These are phyloP conservation scores for Selenia dentaria DNA, from an alignment of 2,888 invertebrate genomes.

Conservation along the genomic window DNA sequence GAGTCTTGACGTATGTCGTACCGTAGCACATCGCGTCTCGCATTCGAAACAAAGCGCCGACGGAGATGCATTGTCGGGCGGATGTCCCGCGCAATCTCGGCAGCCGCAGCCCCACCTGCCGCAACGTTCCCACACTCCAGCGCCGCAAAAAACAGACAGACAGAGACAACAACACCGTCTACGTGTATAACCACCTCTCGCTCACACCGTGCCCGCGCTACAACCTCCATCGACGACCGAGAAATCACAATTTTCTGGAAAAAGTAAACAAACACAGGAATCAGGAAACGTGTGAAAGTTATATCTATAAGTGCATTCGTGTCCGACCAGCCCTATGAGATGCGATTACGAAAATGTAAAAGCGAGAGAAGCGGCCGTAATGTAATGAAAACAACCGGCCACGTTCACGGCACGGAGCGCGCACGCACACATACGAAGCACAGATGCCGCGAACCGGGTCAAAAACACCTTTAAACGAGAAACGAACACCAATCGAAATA, in stretches of 20 bases:
- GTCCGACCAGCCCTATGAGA: constrained; percentile 60
- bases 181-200: constrained; percentile 60
- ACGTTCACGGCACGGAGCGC: constrained; percentile 54
- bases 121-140: constrained; percentile 83
- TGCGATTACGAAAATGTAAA: constrained; percentile 80
- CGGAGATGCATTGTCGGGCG: constrained; percentile 81
- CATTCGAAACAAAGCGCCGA: constrained; percentile 71
- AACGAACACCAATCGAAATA: constrained; percentile 76
- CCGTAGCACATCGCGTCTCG: constrained; percentile 61
- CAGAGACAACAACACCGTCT: constrained; percentile 54
- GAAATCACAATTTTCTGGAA: constrained; percentile 71
- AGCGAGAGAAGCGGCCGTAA: constrained; percentile 78
- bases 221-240: constrained; percentile 61
- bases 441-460: constrained; percentile 74
- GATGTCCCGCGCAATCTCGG: constrained; percentile 83
- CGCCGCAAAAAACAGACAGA: constrained; percentile 82
- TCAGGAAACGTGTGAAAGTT: constrained; percentile 40
- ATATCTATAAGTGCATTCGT: constrained; percentile 40
- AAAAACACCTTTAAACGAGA: constrained; percentile 81
- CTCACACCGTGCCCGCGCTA: constrained; percentile 69
- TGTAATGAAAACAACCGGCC: constrained; percentile 77
- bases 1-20: constrained; percentile 67
- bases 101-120: constrained; percentile 83
- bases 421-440: constrained; percentile 55
- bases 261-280: constrained; percentile 57